Base-by-base conservation (phyloP, 2,888 invertebrate genomes). In the Xestobium rufovillosum region DNA sequence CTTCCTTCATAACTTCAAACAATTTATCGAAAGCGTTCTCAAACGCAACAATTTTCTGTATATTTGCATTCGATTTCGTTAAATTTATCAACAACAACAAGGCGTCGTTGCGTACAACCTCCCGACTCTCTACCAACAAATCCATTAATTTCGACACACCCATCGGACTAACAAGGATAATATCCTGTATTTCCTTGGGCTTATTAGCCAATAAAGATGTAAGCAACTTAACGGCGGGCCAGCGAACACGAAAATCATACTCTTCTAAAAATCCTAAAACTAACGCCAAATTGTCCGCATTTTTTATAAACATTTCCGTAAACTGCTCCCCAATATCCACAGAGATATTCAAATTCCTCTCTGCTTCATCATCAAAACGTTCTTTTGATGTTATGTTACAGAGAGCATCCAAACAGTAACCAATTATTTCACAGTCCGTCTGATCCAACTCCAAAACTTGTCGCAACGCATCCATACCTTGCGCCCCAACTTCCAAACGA, bases 1-100 rank as follows among this genome's bases (percentile, higher is more conserved):
- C 97, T 34, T 52, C 50, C n/a, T 19, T 19, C n/a, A 19, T 19
- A 8, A 4, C 53, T 61, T 92, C 91, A 51, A 97, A 85, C 15
- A 99, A 70, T 48, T 88, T 76, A 64, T 96, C 96, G 60, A 98
- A 99, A 0, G 95, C 95, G 67, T 96, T 97, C 65, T 99, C 97
- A 63, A 97, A 99, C 0, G 97, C 96, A 0, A 99, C 94, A 54
- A 99, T 96, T 69, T 97, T 98, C 64, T 97, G 96, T 53, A 97
- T 92, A 63, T 94, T 96, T 0, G 94, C 88, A 68, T 98, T 96
- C 9, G 86, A 85, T 72, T 86, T 84, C 0, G 96, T 96, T 50
- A 99, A 67, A 55, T 92, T 89, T 45, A 89, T 89, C 0, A 99
- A 71, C 31, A 99, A 69, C 3, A 98, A 66, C 6, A 99, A 67